Percentiles rank a stretch among this genome's conserved stretches.
Evolutionary conservation across 2,888 invertebrate genomes (phyloP).

Genomic region (Drosophila colorata): DNA sequence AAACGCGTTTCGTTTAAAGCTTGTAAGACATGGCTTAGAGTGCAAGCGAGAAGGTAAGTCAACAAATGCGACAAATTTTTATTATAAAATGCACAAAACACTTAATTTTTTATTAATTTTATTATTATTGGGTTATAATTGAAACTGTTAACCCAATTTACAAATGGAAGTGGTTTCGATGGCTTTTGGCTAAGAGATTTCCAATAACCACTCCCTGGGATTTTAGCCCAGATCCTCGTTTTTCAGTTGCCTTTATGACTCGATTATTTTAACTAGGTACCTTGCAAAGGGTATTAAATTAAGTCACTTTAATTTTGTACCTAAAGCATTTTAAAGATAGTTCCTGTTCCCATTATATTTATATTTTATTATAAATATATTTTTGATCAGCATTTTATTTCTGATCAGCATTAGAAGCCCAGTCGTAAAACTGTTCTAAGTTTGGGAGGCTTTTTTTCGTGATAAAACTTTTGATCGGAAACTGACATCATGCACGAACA

Average conservation of each 20-base stretch:
- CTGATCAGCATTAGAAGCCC: neutral
- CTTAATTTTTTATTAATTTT: neutral
- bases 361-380: neutral
- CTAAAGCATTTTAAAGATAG: no score
- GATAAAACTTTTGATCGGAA: neutral
- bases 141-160: neutral
- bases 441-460: neutral
- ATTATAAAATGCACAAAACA: neutral
- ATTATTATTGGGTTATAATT: neutral
- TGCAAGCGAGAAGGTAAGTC: neutral
- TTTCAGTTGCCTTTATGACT: neutral
- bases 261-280: no score
- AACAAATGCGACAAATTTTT: slow-evolving; percentile 5
- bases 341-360: no score
- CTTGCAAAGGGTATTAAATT: no score
- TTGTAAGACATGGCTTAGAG: slow-evolving; percentile 25
- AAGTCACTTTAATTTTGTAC: no score
- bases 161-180: neutral
- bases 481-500: neutral
- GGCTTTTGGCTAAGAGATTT: no score
- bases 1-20: slow-evolving; percentile 34
- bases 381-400: no score
- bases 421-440: no score
- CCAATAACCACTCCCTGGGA: no score
- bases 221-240: no score